These are phyloP conservation scores for Drosophila tani DNA, from an alignment of 1,140 invertebrate species.

Conservation along the genomic window DNA sequence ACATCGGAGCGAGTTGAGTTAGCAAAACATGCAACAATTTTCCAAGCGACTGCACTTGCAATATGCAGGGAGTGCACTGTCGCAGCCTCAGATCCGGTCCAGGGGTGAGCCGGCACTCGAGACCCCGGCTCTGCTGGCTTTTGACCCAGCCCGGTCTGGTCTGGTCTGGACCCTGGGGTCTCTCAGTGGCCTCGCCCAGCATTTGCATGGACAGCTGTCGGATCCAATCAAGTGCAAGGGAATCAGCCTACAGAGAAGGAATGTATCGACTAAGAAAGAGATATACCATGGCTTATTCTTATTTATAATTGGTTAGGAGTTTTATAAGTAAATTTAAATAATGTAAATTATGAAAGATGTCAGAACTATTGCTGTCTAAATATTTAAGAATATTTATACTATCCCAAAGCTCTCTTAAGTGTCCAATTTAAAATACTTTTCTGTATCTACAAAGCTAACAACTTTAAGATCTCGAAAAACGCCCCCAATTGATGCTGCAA, in stretches of 20 bases:
- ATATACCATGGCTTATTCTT: background rate
- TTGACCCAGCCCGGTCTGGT: slow-evolving; percentile 52
- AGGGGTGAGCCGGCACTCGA: slow-evolving; percentile 7
- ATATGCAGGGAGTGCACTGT: slow-evolving; percentile 65
- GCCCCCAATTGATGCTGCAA: background rate
- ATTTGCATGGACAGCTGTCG: slow-evolving; percentile 75
- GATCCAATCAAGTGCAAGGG: slow-evolving; percentile 76
- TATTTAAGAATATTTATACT: no score
- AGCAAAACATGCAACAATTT: slow-evolving; percentile 83
- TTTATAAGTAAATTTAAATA: background rate
- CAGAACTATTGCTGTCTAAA: no score
- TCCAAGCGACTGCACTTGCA: slow-evolving; percentile 80
- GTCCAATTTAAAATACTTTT: no score
- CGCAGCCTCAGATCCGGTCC: slow-evolving; percentile 17
- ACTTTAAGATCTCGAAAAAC: no score
- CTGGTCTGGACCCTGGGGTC: slow-evolving; percentile 30
- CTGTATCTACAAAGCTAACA: background rate
- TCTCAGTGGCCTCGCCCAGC: slow-evolving; percentile 17
- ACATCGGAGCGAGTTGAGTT: slow-evolving; percentile 70
- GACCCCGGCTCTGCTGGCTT: slow-evolving; percentile 51
- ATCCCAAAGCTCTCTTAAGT: no score
- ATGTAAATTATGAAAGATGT: no score
- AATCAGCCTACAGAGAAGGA: slow-evolving; percentile 31
- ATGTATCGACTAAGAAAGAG: background rate
- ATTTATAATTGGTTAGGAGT: background rate